Evolutionary conservation across 2,797 vertebrate genomes (phyloP).

Genomic region (Hozukius guyotensis): DNA sequence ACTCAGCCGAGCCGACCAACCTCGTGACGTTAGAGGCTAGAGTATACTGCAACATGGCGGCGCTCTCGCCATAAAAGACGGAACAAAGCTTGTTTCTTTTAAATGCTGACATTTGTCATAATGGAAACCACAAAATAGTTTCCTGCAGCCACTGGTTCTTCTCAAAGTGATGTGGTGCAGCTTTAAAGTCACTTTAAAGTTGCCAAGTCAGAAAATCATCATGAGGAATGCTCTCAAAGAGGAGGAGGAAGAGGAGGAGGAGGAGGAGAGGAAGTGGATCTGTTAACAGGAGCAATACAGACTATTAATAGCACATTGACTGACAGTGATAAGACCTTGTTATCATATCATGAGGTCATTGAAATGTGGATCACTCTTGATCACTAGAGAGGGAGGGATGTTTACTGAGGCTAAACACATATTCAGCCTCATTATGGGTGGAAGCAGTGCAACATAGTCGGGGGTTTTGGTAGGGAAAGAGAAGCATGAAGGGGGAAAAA

Average conservation of each 20-base stretch:
- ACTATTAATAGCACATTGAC: constrained; percentile 30
- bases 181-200: constrained; percentile 1
- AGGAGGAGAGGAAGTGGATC: background rate
- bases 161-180: background rate
- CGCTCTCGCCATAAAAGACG: no score
- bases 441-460: background rate
- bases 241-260: background rate
- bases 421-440: background rate
- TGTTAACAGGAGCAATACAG: constrained; percentile 5
- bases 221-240: background rate
- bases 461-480: background rate
- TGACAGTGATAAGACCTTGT: constrained; percentile 6
- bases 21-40: no score
- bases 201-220: background rate
- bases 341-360: constrained; percentile 5
- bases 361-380: constrained; percentile 11
- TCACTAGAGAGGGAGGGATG: background rate
- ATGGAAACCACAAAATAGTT: background rate
- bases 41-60: no score
- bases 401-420: background rate
- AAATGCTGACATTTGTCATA: background rate
- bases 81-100: no score
- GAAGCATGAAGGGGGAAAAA: background rate
- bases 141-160: background rate
- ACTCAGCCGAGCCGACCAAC: no score